Percentiles rank a stretch among this genome's conserved stretches.
These are phyloP conservation scores for Drosophila orosa DNA, from an alignment of 1,140 invertebrate genomes.

Conservation along the genomic window DNA sequence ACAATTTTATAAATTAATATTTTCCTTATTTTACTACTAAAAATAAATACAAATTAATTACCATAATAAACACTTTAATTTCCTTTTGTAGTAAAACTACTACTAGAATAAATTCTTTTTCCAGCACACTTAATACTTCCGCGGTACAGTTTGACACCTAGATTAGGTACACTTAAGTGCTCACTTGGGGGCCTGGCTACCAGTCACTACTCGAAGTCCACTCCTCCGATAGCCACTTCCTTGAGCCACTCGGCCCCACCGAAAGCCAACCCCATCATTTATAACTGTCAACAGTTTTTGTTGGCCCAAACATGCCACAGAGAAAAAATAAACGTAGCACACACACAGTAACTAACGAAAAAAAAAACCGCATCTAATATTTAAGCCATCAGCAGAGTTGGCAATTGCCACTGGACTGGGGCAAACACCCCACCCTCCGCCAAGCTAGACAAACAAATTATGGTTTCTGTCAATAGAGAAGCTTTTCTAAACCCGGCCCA, in stretches of 20 bases:
- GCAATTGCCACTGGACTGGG: constrained; percentile 61
- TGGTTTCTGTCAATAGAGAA: constrained; percentile 78
- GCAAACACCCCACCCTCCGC: constrained; percentile 9
- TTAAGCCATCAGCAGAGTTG: constrained; percentile 72
- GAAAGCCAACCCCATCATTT: constrained; percentile 70
- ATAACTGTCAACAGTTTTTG: constrained; percentile 80
- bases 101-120: background rate
- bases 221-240: constrained; percentile 42
- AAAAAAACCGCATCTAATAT: constrained; percentile 62
- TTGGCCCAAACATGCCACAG: constrained; percentile 51
- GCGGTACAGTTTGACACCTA: constrained; percentile 25
- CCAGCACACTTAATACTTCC: background rate
- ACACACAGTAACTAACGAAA: constrained; percentile 30
- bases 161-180: constrained; percentile 53
- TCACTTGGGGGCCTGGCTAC: constrained; percentile 28
- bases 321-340: constrained; percentile 12
- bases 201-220: constrained; percentile 23
- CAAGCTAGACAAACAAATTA: constrained; percentile 78
- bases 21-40: background rate
- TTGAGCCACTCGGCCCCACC: constrained; percentile 32
- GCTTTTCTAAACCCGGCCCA: constrained; percentile 65
- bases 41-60: background rate
- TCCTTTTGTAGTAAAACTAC: background rate
- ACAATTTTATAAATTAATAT: background rate
- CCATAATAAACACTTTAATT: background rate